Conservation (phyloP, 2,113 vertebrate species). For the Fregetta grallaria region DNA sequence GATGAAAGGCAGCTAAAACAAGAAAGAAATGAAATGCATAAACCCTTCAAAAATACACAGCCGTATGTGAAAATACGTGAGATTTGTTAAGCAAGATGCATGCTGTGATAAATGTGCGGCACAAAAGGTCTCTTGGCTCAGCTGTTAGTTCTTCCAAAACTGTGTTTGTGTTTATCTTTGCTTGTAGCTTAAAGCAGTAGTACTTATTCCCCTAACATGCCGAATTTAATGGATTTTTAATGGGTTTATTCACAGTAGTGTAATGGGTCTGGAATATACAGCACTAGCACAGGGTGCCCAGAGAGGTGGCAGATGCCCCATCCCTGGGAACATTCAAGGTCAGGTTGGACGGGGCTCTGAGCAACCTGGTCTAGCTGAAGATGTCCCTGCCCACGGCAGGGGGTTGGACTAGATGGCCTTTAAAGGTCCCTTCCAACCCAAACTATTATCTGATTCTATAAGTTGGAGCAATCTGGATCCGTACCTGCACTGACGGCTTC, state of each 20-base stretch:
- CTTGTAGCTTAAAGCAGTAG: background rate
- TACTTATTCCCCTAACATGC: background rate
- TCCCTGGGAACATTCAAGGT: too few species aligned
- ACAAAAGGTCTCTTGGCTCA: slow-evolving; percentile 1
- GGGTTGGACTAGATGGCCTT: too few species aligned
- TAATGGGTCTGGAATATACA: background rate
- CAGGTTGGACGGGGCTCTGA: too few species aligned
- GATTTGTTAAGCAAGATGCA: background rate
- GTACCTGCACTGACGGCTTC: background rate
- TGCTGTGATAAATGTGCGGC: background rate
- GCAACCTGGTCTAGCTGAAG: too few species aligned
- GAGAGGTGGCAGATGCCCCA: too few species aligned
- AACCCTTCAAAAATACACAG: background rate
- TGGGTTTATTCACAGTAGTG: background rate
- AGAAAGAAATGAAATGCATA: background rate
- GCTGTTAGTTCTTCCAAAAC: background rate
- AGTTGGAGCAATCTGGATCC: fast-evolving
- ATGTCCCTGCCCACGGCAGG: too few species aligned
- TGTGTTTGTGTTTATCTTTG: background rate
- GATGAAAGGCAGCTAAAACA: background rate
- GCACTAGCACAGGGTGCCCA: too few species aligned
- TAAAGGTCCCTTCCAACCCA: too few species aligned
- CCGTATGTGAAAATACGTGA: background rate
- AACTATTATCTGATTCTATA: too few species aligned
- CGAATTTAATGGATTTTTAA: background rate